Base-by-base conservation (phyloP, 2,113 vertebrate species). In the Oreotrochilus melanogaster region DNA sequence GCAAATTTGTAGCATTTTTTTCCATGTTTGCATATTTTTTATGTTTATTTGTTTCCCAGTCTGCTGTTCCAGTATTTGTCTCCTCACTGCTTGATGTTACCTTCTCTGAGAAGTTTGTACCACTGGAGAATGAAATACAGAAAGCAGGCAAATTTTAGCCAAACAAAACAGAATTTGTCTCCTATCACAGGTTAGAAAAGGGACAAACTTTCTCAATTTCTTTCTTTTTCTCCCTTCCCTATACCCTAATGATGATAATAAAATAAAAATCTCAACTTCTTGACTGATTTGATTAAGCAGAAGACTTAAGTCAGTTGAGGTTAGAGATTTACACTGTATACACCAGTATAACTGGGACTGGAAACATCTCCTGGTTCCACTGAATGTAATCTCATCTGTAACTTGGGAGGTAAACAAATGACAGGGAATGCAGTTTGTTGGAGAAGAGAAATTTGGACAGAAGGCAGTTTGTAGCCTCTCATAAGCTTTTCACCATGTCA, bases 21-120 rank as follows among this genome's bases (percentile, higher is more conserved):
- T 80, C 56, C 1, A 1, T 76, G 22, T 37, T 78, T 57, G 18
- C 33, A 4, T 72, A 6, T 83, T 8, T 42, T 89, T 89, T 86
- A 73, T 93, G 47, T 79, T 94, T 86, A 33, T 85, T 93, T 86
- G 16, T 42, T 60, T 87, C 71, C 89, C 39, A 89, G 58, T 88
- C 35, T 71, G 35, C 73, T 86, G 60, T 73, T 90, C 28, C 42
- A 69, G 69, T 66, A 65, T 43, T 64, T 73, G 57, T 27, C 30
- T 81, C 18, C 43, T 73, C 18, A 28, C n/a, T 91, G 37, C 53
- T 73, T 81, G n/a, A 9, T 93, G 18, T 86, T 86, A 66, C 61
- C 93, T 78, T 92, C 57, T 12, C 37, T 92, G 51, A 28, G 80
- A 53, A 76, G 70, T 89, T 93, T 74, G 48, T 67, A 58, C 73